Evolutionary conservation across 2,113 vertebrate species (phyloP).

Genomic region (Dicaeum eximium): DNA sequence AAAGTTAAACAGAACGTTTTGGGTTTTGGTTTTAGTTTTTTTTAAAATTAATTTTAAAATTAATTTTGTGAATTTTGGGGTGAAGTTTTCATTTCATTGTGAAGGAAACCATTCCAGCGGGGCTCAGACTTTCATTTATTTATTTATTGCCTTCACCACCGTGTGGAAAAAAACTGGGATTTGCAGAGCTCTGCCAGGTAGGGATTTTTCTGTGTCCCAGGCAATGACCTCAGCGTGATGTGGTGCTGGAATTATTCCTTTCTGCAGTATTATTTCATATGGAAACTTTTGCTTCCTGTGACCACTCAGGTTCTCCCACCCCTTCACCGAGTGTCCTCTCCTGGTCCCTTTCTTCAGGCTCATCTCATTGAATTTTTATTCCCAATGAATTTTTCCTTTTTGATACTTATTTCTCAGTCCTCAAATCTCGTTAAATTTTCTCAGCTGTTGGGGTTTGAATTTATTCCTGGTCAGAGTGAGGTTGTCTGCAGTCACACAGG

Average conservation of each 20-base stretch:
- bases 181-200: background rate
- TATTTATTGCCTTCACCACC: background rate
- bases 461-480: background rate
- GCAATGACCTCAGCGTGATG: background rate
- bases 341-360: background rate
- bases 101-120: background rate
- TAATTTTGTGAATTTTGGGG: background rate
- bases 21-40: accelerated
- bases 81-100: background rate
- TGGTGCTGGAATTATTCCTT: background rate
- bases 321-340: background rate
- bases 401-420: background rate
- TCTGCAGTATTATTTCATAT: background rate
- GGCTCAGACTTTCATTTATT: background rate
- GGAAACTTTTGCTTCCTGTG: background rate
- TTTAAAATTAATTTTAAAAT: too few relatives aligned
- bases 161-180: background rate
- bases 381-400: background rate
- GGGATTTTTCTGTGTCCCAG: background rate
- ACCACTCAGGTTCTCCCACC: background rate
- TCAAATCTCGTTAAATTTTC: background rate
- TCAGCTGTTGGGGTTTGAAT: background rate
- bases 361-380: background rate
- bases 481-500: background rate
- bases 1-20: background rate